Percentiles rank a stretch among this genome's conserved stretches.
Conservation (phyloP, 2,888 invertebrate genomes). For the Biston betularia region DNA sequence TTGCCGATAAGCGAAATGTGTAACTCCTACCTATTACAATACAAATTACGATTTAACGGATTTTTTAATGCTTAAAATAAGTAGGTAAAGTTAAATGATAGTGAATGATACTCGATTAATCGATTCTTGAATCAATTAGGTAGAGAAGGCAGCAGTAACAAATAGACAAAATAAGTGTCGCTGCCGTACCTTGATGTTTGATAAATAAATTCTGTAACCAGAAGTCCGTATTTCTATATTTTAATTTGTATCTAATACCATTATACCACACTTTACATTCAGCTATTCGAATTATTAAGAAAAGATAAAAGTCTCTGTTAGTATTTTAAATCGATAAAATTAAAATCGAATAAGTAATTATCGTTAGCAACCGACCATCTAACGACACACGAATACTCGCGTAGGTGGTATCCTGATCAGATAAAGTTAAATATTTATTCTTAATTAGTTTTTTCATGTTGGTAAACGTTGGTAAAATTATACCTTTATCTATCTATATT, state of each 20-base stretch:
- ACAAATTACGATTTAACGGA: neutral
- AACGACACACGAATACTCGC: conserved; percentile 28
- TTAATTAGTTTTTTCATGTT: conserved; percentile 68
- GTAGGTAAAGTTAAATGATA: conserved; percentile 1
- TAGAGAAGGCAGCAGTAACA: conserved; percentile 18
- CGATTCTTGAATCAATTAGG: conserved; percentile 23
- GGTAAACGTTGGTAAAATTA: conserved; percentile 53
- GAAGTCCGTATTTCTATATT: conserved; percentile 17
- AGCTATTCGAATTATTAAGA: conserved; percentile 24
- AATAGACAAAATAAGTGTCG: conserved; percentile 19
- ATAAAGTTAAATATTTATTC: conserved; percentile 51
- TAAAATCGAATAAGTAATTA: conserved; percentile 22
- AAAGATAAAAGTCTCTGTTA: conserved; percentile 24
- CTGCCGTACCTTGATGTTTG: conserved; percentile 8
- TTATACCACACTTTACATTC: conserved; percentile 22
- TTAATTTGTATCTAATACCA: conserved; percentile 26
- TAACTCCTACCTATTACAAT: too few relatives aligned
- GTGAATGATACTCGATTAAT: neutral
- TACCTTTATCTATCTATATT: conserved; percentile 63
- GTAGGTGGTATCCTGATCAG: conserved; percentile 46
- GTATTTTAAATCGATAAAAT: conserved; percentile 25
- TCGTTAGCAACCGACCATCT: neutral
- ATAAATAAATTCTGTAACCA: conserved; percentile 19
- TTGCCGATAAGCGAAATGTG: too few relatives aligned
- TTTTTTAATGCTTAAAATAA: neutral